Percentiles rank a stretch among this genome's conserved stretches.
phyloP scores from a whole-genome alignment of 1,140 invertebrate species.

The Episyrphus balteatus region DNA sequence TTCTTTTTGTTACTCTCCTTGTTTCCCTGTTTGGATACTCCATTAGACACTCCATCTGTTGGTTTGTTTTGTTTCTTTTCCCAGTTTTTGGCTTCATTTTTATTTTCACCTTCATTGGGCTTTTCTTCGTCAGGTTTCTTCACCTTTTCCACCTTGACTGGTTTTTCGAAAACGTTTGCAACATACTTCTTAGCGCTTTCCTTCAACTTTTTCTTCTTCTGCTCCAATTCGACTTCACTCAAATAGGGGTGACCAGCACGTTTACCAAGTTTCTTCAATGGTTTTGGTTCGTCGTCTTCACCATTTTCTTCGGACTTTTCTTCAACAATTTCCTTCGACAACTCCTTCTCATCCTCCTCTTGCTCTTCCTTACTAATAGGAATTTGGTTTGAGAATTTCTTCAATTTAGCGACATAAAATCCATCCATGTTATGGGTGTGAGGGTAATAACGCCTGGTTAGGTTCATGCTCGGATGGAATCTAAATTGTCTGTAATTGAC shows the following conservation, averaged over 20 bases:
- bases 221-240: slow-evolving; percentile 20
- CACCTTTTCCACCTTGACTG: slow-evolving; percentile 27
- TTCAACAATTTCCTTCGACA: slow-evolving; percentile 25
- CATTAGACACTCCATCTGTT: no score
- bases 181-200: slow-evolving; percentile 34
- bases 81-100: background rate
- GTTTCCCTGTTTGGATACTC: no score
- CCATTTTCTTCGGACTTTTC: slow-evolving; percentile 22
- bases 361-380: slow-evolving; percentile 43
- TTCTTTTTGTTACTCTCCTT: no score
- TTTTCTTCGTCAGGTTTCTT: slow-evolving; percentile 15
- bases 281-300: slow-evolving; percentile 16
- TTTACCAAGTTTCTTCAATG: slow-evolving; percentile 24
- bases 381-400: slow-evolving; percentile 87
- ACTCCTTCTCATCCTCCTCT: slow-evolving; percentile 34
- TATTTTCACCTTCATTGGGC: slow-evolving; percentile 2
- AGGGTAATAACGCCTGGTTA: slow-evolving; percentile 88
- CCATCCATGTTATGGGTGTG: slow-evolving; percentile 99
- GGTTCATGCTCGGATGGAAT: slow-evolving; percentile 87
- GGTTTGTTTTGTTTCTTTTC: no score
- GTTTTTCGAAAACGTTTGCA: slow-evolving; percentile 33
- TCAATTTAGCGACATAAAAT: slow-evolving; percentile 97
- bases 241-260: slow-evolving; percentile 28
- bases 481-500: slow-evolving; percentile 75
- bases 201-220: slow-evolving; percentile 33